Percentiles rank a stretch among this genome's conserved stretches.
phyloP scores from a whole-genome alignment of 2,113 vertebrate species.

The Ellobius talpinus region DNA sequence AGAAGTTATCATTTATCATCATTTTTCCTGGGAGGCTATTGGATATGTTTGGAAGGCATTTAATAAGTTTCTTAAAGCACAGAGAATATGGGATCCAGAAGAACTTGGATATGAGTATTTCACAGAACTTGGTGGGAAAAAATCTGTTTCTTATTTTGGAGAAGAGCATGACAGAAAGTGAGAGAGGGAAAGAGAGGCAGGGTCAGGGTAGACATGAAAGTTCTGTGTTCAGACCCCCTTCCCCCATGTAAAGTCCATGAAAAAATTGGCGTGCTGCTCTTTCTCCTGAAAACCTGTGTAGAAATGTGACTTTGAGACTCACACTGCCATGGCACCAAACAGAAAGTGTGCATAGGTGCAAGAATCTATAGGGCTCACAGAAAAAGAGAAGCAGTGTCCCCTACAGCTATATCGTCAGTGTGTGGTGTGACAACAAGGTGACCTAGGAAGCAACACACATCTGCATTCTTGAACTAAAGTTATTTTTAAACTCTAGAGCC shows the following conservation, averaged over 20 bases:
- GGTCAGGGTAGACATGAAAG: not conserved
- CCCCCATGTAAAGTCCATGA: not conserved
- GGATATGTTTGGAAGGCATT: not conserved
- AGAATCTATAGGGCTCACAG: not conserved
- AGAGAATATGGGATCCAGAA: not conserved
- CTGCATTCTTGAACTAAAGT: not conserved
- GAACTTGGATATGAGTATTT: not conserved
- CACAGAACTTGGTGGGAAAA: not conserved
- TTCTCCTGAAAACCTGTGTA: not conserved
- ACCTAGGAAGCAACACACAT: not conserved
- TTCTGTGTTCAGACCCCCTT: not conserved
- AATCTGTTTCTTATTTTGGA: not conserved
- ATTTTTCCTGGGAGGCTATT: not conserved
- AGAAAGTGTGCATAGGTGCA: accelerated
- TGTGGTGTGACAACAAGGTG: not conserved
- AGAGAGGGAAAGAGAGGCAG: not conserved
- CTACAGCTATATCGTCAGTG: not conserved
- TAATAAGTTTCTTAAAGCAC: not conserved
- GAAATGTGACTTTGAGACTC: not conserved
- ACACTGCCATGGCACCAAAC: not conserved
- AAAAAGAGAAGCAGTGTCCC: not conserved
- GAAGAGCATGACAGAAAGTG: not conserved
- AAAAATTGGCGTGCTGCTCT: not conserved
- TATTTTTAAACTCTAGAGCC: not conserved
- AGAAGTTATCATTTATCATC: not conserved